Base-by-base conservation (phyloP, 2,888 invertebrate species). In the Metopia argyrocephala region DNA sequence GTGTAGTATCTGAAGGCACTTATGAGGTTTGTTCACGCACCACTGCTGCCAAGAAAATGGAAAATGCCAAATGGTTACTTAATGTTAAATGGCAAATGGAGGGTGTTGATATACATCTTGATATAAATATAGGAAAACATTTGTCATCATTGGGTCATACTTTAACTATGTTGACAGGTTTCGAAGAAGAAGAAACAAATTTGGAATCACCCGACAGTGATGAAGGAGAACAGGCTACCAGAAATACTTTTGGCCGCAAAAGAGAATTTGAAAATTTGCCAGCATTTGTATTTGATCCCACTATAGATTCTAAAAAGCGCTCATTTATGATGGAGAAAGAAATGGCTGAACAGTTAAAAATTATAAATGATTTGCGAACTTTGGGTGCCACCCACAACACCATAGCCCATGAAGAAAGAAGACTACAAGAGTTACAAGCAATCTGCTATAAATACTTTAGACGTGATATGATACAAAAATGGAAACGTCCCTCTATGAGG, bases 81-180 rank as follows among this genome's bases (percentile, higher is more conserved):
- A 98, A 98, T 91, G 98, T 99, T 0, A 96, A 97, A 83, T 99
- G 99, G 98, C 96, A 98, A 91, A 99, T 99, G 99, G 97, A 98
- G 90, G 99, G 99, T 64, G 97, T 98, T 7, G 98, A 98, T 87
- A 97, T 98, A 83, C 97, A 98, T 89, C 91, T 98, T 73, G 98
- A 98, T 90, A 96, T 97, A 0, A 97, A 96, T 89, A 97, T 99
- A 54, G 99, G 99, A 68, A 98, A 98, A 89, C 96, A 98, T 87
- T 92, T 99, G 27, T 97, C 98, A 0, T 96, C 98, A 0, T 92
- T 99, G 46, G 98, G 98, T 0, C 96, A 98, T 89, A 99, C 99
- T 0, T 93, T 99, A 71, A 98, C 99, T 0, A 97, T 97, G 93
- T 92, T 99, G 57, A 97, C 98, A 0, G 97, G 97, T 5, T 97